Evolutionary conservation across 2,888 invertebrate genomes (phyloP).

Genomic region (Chrysina gloriosa): DNA sequence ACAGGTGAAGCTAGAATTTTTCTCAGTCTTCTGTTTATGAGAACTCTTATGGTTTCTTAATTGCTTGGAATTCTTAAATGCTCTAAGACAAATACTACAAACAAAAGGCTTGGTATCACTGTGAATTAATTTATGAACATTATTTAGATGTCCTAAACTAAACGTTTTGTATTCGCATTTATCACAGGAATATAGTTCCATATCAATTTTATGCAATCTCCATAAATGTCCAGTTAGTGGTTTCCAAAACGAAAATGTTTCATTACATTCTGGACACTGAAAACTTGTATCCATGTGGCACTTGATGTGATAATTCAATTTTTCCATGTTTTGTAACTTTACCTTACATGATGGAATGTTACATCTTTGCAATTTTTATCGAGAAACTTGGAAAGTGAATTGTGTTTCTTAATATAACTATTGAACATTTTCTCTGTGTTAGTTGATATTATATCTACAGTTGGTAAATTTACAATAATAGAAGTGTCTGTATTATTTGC

Average conservation of each 20-base stretch:
- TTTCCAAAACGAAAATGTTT: conserved; percentile 71
- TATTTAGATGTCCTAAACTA: conserved; percentile 76
- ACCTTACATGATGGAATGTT: conserved; percentile 69
- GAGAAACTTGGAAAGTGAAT: conserved; percentile 48
- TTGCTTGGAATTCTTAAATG: conserved; percentile 84
- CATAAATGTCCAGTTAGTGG: conserved; percentile 83
- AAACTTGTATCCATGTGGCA: conserved; percentile 68
- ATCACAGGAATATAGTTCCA: conserved; percentile 83
- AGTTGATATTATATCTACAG: conserved; percentile 43
- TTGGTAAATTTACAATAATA: conserved; percentile 43
- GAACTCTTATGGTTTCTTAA: conserved; percentile 79
- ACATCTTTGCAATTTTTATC: conserved; percentile 65
- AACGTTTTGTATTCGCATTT: conserved; percentile 80
- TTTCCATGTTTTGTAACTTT: conserved; percentile 69
- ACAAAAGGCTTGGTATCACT: conserved; percentile 72
- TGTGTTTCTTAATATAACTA: conserved; percentile 48
- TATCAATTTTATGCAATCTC: conserved; percentile 80
- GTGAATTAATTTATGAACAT: conserved; percentile 82
- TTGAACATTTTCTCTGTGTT: conserved; percentile 46
- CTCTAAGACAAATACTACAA: conserved; percentile 78
- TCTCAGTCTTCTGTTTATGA: conserved; percentile 66
- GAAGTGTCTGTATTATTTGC: conserved; percentile 5
- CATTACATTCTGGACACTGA: conserved; percentile 77
- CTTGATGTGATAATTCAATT: conserved; percentile 73
- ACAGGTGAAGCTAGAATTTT: conserved; percentile 64